Percentiles rank a stretch among this genome's conserved stretches.
These are phyloP conservation scores for Choreutis nemorana DNA, from an alignment of 2,888 invertebrate species.

Conservation along the genomic window DNA sequence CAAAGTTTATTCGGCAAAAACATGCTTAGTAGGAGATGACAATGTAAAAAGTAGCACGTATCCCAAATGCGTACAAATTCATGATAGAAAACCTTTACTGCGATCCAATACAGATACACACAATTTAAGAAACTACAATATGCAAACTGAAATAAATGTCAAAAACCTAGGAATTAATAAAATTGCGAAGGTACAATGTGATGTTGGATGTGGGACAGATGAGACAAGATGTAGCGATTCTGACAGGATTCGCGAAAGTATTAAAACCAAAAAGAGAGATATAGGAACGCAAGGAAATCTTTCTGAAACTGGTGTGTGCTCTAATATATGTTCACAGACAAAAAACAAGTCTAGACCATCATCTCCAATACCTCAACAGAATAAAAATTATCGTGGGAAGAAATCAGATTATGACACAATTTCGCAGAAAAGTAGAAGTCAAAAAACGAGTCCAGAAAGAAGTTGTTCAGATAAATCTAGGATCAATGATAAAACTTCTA, in stretches of 20 bases:
- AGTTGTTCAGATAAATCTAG: no score
- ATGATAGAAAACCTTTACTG: conserved; percentile 22
- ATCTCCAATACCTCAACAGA: no score
- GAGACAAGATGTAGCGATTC: background rate
- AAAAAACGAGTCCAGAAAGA: no score
- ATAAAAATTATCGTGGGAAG: no score
- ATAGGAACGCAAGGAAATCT: no score
- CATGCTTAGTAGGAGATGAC: background rate
- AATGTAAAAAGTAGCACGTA: conserved; percentile 24
- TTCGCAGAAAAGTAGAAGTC: no score
- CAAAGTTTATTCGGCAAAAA: background rate
- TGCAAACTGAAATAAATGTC: background rate
- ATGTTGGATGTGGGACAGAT: background rate
- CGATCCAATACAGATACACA: conserved; percentile 32
- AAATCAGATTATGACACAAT: no score
- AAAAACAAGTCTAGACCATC: no score
- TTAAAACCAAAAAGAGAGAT: no score
- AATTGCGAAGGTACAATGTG: background rate
- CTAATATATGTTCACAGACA: no score
- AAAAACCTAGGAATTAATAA: background rate
- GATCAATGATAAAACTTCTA: no score
- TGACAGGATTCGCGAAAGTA: background rate
- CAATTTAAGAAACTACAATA: conserved; percentile 6
- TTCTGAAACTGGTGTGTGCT: no score
- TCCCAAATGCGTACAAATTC: conserved; percentile 23